Evolutionary conservation across 2,113 vertebrate genomes (phyloP).

Genomic region (Psephotus haematonotus): DNA sequence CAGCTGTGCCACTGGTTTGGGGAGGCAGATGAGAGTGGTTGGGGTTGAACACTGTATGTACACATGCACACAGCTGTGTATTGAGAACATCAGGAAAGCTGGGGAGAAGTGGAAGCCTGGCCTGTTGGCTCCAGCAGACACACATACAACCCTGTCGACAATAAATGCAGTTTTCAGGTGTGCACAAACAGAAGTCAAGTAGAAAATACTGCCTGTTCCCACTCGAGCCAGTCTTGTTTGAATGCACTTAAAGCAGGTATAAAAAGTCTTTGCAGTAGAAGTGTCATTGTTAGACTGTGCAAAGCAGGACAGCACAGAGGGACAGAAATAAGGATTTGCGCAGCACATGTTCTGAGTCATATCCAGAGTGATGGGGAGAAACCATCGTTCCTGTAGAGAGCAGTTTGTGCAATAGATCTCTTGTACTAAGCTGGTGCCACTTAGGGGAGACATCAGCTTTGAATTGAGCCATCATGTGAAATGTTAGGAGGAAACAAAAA

Average conservation of each 20-base stretch:
- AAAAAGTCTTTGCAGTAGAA: neutral
- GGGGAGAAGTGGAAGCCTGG: neutral
- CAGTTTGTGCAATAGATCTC: neutral
- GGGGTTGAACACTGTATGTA: neutral
- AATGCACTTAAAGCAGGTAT: neutral
- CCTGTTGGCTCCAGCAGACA: neutral
- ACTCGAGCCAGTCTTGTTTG: too few species aligned
- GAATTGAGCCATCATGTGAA: neutral
- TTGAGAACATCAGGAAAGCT: neutral
- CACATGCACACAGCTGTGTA: neutral
- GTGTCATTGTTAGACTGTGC: neutral
- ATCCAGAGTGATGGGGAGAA: neutral
- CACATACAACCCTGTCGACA: neutral
- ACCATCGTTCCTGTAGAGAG: neutral
- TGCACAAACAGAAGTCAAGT: neutral
- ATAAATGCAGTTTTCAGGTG: neutral
- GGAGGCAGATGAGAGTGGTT: neutral
- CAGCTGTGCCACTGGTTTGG: neutral
- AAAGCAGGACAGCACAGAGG: neutral
- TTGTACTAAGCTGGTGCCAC: neutral
- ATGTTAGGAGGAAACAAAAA: neutral
- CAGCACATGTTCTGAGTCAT: neutral
- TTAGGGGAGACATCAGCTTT: neutral
- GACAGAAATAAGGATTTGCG: neutral
- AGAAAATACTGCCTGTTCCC: neutral